Evolutionary conservation across 2,113 vertebrate genomes (phyloP).

Genomic region (Herpetotheres cachinnans): DNA sequence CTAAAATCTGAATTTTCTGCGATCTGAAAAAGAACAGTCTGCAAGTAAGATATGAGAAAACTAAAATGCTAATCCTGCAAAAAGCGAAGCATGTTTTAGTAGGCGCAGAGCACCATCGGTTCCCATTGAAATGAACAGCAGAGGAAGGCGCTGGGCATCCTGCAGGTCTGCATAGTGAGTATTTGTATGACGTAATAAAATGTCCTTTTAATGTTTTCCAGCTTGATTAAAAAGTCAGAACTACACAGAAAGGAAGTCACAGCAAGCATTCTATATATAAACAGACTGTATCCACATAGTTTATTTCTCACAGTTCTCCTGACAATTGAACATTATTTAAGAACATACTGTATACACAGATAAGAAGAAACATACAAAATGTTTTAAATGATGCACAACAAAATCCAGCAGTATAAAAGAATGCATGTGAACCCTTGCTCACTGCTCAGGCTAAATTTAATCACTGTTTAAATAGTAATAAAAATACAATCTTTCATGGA

Average conservation of each 20-base stretch:
- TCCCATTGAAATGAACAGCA: neutral
- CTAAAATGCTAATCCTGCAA: neutral
- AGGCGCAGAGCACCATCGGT: neutral
- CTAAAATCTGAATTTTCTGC: neutral
- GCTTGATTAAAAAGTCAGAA: slow-evolving; percentile 30
- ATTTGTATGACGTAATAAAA: neutral
- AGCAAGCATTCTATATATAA: slow-evolving; percentile 81
- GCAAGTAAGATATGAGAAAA: neutral
- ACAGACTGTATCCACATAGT: slow-evolving; percentile 97
- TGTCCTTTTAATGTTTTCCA: neutral
- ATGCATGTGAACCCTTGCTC: slow-evolving; percentile 84
- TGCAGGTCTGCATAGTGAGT: neutral
- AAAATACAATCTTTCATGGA: slow-evolving; percentile 99
- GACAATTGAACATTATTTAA: slow-evolving; percentile 98
- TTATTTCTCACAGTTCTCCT: slow-evolving; percentile 99
- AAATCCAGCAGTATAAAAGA: slow-evolving; percentile 97
- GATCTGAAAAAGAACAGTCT: neutral
- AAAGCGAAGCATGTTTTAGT: neutral
- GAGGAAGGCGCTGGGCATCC: neutral
- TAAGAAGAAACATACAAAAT: slow-evolving; percentile 96
- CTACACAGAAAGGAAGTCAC: slow-evolving; percentile 76
- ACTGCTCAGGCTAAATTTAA: slow-evolving; percentile 85
- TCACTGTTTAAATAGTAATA: slow-evolving; percentile 99
- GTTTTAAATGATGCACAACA: slow-evolving; percentile 98
- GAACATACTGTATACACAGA: slow-evolving; percentile 99